Evolutionary conservation across 2,888 invertebrate genomes (phyloP).

Genomic region (Euspilapteryx auroguttella): DNA sequence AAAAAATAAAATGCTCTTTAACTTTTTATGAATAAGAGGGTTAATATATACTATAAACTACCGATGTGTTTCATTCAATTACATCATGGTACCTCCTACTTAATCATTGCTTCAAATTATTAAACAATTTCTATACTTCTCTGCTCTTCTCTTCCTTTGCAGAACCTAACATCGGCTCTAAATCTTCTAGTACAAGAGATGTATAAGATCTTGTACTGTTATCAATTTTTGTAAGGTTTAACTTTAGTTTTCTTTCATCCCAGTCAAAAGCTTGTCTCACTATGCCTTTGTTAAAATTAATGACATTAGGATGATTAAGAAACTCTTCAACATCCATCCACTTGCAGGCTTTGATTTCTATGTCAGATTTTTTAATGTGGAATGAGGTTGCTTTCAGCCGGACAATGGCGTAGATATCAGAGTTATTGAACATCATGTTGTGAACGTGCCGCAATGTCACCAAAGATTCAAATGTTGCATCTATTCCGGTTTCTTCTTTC

Average conservation of each 20-base stretch:
- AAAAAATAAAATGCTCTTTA: too few species aligned
- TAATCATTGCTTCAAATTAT: too few species aligned
- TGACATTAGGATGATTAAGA: conserved; percentile 69
- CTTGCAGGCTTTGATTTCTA: conserved; percentile 75
- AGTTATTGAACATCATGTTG: conserved; percentile 75
- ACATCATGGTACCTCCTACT: too few species aligned
- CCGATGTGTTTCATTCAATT: too few species aligned
- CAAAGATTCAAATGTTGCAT: conserved; percentile 73
- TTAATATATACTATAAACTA: too few species aligned
- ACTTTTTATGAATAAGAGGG: too few species aligned
- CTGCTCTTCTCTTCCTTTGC: too few species aligned
- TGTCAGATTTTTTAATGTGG: conserved; percentile 68
- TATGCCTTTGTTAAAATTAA: conserved; percentile 70
- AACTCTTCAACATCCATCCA: conserved; percentile 85
- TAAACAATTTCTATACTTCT: too few species aligned
- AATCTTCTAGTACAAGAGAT: conserved; percentile 31
- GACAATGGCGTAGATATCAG: conserved; percentile 84
- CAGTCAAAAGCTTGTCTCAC: conserved; percentile 69
- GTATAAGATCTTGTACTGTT: too few species aligned
- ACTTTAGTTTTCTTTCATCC: conserved; percentile 59
- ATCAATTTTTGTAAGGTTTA: conserved; percentile 60
- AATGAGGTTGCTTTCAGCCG: conserved; percentile 67
- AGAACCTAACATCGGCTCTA: too few species aligned
- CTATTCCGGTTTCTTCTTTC: conserved; percentile 86
- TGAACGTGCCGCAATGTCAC: conserved; percentile 80